A percentile compares a stretch with the other conserved stretches of the same genome.
phyloP scores from a whole-genome alignment of 1,140 invertebrate species.

The Zaprionus ghesquierei region DNA sequence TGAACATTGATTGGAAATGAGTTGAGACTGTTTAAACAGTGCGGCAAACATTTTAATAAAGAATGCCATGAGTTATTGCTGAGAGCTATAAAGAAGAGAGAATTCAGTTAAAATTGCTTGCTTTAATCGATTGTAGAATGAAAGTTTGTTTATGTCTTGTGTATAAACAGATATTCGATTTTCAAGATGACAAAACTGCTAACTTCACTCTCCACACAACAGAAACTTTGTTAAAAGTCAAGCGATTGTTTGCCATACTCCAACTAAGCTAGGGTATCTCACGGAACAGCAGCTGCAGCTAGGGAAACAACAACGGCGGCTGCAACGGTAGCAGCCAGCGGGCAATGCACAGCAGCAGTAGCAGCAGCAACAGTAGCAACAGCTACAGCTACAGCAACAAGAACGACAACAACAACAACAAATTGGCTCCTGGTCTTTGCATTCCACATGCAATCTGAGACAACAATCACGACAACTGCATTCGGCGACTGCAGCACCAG shows the following conservation, averaged over 20 bases:
- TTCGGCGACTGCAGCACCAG: constrained; percentile 53
- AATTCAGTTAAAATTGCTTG: no score
- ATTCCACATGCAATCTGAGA: constrained; percentile 78
- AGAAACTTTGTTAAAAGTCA: no score
- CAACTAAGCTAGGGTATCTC: constrained; percentile 4
- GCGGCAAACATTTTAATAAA: neutral
- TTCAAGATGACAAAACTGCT: no score
- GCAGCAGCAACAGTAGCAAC: constrained; percentile 9
- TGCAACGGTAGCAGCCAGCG: constrained; percentile 59
- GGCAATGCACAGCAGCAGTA: constrained; percentile 13
- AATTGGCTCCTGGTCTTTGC: constrained; percentile 81
- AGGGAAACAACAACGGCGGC: constrained; percentile 24
- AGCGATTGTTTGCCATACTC: no score
- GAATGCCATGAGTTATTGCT: neutral
- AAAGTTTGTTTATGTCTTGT: no score
- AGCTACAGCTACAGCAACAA: constrained; percentile 30
- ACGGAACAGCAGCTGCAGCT: constrained; percentile 12
- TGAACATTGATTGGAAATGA: neutral
- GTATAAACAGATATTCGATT: no score
- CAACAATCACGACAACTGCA: constrained; percentile 77
- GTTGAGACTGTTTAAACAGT: neutral
- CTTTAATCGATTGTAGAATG: no score
- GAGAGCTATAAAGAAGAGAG: neutral
- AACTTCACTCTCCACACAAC: no score
- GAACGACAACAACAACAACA: constrained; percentile 66